Percentiles rank a stretch among this genome's conserved stretches.
These are phyloP conservation scores for Epizoanthus scotinus DNA, from an alignment of 92 coral and sea anemone species.

Conservation along the genomic window DNA sequence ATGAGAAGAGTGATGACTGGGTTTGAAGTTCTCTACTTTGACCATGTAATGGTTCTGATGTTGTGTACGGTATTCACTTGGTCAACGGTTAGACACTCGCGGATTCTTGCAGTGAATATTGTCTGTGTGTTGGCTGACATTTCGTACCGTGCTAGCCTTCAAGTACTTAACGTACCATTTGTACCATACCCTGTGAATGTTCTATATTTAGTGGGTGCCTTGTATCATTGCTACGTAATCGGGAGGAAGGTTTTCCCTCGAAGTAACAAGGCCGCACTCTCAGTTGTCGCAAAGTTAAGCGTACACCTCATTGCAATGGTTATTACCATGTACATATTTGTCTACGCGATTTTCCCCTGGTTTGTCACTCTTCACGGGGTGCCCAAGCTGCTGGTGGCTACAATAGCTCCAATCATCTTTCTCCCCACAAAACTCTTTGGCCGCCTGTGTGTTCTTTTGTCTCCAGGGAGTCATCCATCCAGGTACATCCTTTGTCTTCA, in stretches of 20 bases:
- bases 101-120: neutral
- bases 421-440: slow-evolving; percentile 15
- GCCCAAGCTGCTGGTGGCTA: slow-evolving; percentile 1
- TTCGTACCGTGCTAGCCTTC: slow-evolving; percentile 7
- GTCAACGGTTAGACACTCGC: slow-evolving; percentile 15
- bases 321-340: neutral
- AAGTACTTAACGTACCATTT: neutral
- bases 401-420: neutral
- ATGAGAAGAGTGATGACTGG: neutral
- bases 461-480: slow-evolving; percentile 20
- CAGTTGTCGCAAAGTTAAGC: neutral
- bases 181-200: neutral
- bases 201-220: neutral
- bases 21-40: neutral
- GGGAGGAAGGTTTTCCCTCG: neutral
- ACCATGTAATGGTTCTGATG: neutral
- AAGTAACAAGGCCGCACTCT: neutral
- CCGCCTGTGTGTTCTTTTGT: slow-evolving; percentile 17
- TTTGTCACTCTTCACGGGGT: neutral
- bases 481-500: neutral
- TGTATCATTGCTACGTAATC: neutral
- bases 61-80: slow-evolving; percentile 10
- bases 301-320: neutral
- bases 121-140: neutral
- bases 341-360: slow-evolving; percentile 6